Conservation (phyloP, 2,797 vertebrate genomes). For the Hyperoplus immaculatus region DNA sequence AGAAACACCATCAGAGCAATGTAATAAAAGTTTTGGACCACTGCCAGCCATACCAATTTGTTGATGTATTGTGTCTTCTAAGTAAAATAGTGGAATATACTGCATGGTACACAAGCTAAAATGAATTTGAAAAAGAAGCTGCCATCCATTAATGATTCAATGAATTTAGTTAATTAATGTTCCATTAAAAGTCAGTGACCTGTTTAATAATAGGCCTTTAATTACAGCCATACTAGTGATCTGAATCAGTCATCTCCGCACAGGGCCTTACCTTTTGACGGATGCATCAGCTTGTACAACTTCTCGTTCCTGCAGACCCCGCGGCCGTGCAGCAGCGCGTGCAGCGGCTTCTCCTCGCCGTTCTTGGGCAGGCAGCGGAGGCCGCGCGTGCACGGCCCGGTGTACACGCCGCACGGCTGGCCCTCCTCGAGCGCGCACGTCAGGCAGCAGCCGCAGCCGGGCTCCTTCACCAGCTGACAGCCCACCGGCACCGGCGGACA, state of each 20-base stretch:
- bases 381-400: conserved; percentile 91
- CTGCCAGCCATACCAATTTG: not conserved
- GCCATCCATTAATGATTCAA: not conserved
- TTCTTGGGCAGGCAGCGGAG: conserved; percentile 93
- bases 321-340: conserved; percentile 93
- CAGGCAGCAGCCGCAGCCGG: conserved; percentile 96
- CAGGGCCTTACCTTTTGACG: conserved; percentile 72
- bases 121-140: not conserved
- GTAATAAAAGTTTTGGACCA: not conserved
- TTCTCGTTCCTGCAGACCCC: conserved; percentile 93
- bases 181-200: conserved; percentile 4
- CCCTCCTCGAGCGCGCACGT: conserved; percentile 94
- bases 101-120: too few relatives aligned
- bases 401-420: conserved; percentile 95
- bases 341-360: conserved; percentile 95
- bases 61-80: not conserved
- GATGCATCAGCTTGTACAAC: conserved; percentile 86
- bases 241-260: conserved; percentile 11
- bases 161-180: conserved; percentile 12
- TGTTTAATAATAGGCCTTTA: not conserved
- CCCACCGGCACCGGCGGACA: conserved; percentile 91
- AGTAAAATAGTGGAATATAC: not conserved
- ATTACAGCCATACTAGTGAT: not conserved
- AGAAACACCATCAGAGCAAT: not conserved
- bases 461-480: conserved; percentile 95